Base-by-base conservation (phyloP, 1,140 invertebrate genomes). In the Himalopsyche phryganea region DNA sequence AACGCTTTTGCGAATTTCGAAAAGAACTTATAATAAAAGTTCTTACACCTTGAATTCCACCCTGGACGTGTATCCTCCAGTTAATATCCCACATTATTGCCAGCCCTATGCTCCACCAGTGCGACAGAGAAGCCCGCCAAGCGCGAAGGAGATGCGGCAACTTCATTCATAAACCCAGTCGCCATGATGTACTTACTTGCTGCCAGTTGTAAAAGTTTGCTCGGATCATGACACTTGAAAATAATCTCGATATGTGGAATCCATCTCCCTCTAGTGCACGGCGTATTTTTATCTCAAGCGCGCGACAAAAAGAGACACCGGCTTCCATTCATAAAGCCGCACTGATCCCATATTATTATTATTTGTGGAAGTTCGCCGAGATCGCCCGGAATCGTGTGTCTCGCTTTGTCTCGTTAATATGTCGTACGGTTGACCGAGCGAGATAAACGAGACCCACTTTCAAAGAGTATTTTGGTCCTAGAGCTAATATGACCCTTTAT, bases 151-250 rank as follows among this genome's bases (percentile, higher is more conserved):
- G 50, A 52, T 17, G 38, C 41, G 23, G 42, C 15, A 13, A 52
- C 23, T 32, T 28, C 50, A 52, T 52, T 52, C 40, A 52, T 52
- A 52, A 52, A 52, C 50, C 23, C 20, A 23, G n/a, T 41, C 50
- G 19, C 38, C 7, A 28, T 28, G 23, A 28, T 28, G 23, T 28
- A 28, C 23, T 9, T 28, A 28, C 23, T 28, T 28, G 23, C 23
- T 28, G 23, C 4, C 23, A 28, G 23, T 28, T 28, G 23, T 28
- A 28, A 28, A 28, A 28, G 23, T 28, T 28, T 28, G 23, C 23
- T 9, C 23, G 23, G 23, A 28, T 28, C 23, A 28, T 28, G 23
- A 28, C 23, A 28, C 23, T 28, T 28, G 23, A 28, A 28, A 3
- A 28, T 28, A 28, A 28, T 28, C 23, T 28, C 23, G 23, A 28